Evolutionary conservation across 2,113 vertebrate genomes (phyloP).

Genomic region (Ochotona princeps): DNA sequence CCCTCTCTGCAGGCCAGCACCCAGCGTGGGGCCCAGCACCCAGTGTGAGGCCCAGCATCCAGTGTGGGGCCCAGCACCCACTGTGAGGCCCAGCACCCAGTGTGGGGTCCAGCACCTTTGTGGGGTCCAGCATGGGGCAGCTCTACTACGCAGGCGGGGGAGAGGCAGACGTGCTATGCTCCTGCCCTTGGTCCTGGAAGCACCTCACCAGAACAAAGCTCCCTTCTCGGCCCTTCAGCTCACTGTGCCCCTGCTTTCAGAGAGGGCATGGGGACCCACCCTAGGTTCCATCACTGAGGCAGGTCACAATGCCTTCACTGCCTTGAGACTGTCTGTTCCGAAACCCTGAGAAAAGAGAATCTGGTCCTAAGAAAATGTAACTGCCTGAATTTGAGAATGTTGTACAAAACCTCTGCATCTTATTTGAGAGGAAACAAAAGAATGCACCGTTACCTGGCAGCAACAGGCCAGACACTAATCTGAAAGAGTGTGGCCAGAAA

Average conservation of each 20-base stretch:
- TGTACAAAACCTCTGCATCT: constrained; percentile 70
- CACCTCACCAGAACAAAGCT: neutral
- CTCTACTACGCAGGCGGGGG: too few relatives aligned
- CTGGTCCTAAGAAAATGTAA: constrained; percentile 28
- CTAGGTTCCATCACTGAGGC: neutral
- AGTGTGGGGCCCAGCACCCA: too few relatives aligned
- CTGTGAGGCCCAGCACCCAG: too few relatives aligned
- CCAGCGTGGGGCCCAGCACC: neutral
- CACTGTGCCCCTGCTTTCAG: neutral
- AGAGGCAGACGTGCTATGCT: neutral
- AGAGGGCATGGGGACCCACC: neutral
- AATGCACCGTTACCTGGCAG: constrained; percentile 14
- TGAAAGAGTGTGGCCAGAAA: neutral
- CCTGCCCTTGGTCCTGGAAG: neutral
- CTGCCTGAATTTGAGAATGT: constrained; percentile 67
- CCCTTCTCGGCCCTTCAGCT: neutral
- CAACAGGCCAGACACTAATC: neutral
- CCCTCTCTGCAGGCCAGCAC: neutral
- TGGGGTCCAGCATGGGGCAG: too few relatives aligned
- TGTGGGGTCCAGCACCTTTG: too few relatives aligned
- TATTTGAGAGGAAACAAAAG: constrained; percentile 75
- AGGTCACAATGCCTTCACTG: neutral
- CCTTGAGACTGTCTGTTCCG: neutral
- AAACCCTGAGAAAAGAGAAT: neutral
- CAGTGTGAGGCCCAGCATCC: neutral